Percentiles rank a stretch among this genome's conserved stretches.
Conservation (phyloP, 2,888 invertebrate genomes). For the Parelbella ahira region DNA sequence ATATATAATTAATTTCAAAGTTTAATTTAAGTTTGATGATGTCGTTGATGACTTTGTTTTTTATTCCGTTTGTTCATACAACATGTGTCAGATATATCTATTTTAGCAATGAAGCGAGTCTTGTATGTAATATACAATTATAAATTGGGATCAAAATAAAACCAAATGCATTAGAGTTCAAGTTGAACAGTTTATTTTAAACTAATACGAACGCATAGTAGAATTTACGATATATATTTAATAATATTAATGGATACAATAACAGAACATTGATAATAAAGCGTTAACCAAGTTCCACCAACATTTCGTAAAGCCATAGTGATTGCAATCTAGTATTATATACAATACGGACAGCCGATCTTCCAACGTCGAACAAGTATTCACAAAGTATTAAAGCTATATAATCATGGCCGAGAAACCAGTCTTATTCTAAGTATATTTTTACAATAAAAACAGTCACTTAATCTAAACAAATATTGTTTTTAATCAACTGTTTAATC, state of each 20-base stretch:
- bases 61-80: too few relatives aligned
- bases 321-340: conserved; percentile 55
- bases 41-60: too few relatives aligned
- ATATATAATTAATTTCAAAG: too few relatives aligned
- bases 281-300: conserved; percentile 72
- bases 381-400: conserved; percentile 72
- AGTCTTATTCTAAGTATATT: conserved; percentile 61
- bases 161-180: conserved; percentile 39
- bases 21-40: too few relatives aligned
- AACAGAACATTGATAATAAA: conserved; percentile 75
- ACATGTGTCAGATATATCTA: too few relatives aligned
- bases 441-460: conserved; percentile 21
- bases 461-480: conserved; percentile 5
- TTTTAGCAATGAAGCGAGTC: too few relatives aligned
- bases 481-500: too few relatives aligned
- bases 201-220: conserved; percentile 78
- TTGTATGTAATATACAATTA: too few relatives aligned
- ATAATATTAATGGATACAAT: conserved; percentile 68
- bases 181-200: conserved; percentile 77
- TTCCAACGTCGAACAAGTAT: conserved; percentile 43
- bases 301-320: conserved; percentile 70
- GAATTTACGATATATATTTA: conserved; percentile 78
- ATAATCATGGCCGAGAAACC: conserved; percentile 67
- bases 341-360: conserved; percentile 49
- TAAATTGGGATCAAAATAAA: conserved; percentile 29